Evolutionary conservation across 2,113 vertebrate genomes (phyloP).

Genomic region (Catagonus wagneri): DNA sequence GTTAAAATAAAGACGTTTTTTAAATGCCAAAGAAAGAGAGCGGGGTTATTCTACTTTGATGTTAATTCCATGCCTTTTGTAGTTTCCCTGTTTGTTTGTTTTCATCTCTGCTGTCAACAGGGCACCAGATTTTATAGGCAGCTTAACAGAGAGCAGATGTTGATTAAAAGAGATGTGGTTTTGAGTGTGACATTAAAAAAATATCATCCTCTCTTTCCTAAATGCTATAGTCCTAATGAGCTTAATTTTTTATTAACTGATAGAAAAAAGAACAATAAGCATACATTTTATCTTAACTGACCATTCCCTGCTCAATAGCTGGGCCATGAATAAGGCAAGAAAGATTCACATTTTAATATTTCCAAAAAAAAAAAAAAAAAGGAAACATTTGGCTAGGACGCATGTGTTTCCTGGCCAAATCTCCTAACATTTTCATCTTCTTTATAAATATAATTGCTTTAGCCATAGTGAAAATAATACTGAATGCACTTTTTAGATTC

Average conservation of each 20-base stretch:
- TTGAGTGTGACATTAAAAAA: conserved; percentile 85
- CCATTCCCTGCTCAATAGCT: conserved; percentile 73
- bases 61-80: conserved; percentile 80
- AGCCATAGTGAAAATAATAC: background rate
- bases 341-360: conserved; percentile 35
- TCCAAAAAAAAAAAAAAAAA: background rate
- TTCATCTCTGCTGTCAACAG: conserved; percentile 83
- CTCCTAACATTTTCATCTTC: conserved; percentile 28
- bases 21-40: conserved; percentile 73
- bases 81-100: conserved; percentile 86
- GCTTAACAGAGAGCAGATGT: conserved; percentile 86
- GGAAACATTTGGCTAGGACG: too few species aligned
- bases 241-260: conserved; percentile 87
- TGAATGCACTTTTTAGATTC: background rate
- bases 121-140: conserved; percentile 80
- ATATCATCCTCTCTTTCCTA: conserved; percentile 77
- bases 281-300: conserved; percentile 80
- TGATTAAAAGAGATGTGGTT: conserved; percentile 86
- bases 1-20: conserved; percentile 80
- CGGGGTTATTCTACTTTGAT: conserved; percentile 80
- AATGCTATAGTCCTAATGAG: conserved; percentile 82
- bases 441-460: conserved; percentile 4
- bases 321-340: conserved; percentile 70
- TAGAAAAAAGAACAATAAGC: conserved; percentile 80
- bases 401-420: conserved; percentile 1